These are phyloP conservation scores for Lithosia quadra DNA, from an alignment of 2,888 invertebrate species.

Conservation along the genomic window DNA sequence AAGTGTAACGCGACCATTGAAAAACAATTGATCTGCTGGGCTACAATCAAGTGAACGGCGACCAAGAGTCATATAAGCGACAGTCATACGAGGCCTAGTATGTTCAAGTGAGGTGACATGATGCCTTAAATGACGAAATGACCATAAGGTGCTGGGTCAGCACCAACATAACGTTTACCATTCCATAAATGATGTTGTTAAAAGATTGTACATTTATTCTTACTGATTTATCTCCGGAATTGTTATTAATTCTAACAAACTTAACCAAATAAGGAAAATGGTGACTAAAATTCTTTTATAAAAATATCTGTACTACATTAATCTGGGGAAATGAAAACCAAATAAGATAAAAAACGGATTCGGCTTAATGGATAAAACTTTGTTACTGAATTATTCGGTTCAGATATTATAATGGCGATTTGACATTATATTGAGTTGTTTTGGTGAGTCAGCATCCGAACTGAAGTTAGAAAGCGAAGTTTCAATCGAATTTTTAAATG, in stretches of 20 bases:
- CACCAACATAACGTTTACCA: slow-evolving; percentile 31
- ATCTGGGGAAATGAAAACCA: slow-evolving; percentile 39
- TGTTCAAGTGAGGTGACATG: neutral
- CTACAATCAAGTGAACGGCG: too few relatives aligned
- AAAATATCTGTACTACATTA: slow-evolving; percentile 34
- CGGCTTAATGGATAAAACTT: slow-evolving; percentile 45
- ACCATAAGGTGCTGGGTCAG: too few relatives aligned
- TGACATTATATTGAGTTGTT: slow-evolving; percentile 11
- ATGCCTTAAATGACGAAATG: neutral
- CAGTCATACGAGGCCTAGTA: too few relatives aligned
- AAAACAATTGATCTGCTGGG: too few relatives aligned
- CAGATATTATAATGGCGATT: slow-evolving; percentile 25
- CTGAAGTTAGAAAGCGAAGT: neutral
- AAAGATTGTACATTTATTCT: slow-evolving; percentile 11
- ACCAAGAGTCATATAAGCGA: too few relatives aligned
- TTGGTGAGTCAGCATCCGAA: slow-evolving; percentile 3
- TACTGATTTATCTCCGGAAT: slow-evolving; percentile 22
- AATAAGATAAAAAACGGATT: slow-evolving; percentile 47
- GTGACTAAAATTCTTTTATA: slow-evolving; percentile 33
- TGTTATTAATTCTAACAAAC: slow-evolving; percentile 13
- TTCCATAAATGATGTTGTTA: slow-evolving; percentile 4
- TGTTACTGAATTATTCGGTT: slow-evolving; percentile 40
- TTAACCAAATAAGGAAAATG: slow-evolving; percentile 33
- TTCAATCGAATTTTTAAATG: neutral
- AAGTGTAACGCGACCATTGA: too few relatives aligned